Conservation (phyloP, 2,113 vertebrate species). For the Platichthys stellatus region DNA sequence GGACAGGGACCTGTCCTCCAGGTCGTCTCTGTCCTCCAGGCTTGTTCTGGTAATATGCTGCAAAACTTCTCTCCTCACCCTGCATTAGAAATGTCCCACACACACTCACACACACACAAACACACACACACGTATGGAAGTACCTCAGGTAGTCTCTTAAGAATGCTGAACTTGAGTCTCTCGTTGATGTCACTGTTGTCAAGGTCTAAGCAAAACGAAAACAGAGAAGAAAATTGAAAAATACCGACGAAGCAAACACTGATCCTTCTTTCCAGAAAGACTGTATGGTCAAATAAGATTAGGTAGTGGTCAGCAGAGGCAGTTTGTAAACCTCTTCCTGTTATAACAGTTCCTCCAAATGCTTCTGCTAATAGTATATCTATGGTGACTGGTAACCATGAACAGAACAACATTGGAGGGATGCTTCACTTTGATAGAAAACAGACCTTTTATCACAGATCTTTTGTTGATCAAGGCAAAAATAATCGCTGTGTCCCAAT, state of each 20-base stretch:
- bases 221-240: neutral
- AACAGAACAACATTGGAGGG: neutral
- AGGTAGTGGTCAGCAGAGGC: neutral
- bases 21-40: neutral
- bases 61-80: neutral
- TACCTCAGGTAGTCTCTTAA: constrained; percentile 92
- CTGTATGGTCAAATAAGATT: too few species aligned
- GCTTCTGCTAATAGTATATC: neutral
- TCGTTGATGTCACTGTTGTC: constrained; percentile 89
- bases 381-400: too few species aligned
- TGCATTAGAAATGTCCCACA: neutral
- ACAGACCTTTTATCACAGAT: neutral
- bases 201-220: constrained; percentile 82
- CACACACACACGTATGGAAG: constrained; percentile 2
- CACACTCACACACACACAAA: neutral
- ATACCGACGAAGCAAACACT: too few species aligned
- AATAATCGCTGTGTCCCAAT: too few species aligned
- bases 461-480: neutral
- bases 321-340: neutral
- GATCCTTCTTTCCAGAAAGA: too few species aligned
- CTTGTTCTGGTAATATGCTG: neutral
- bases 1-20: neutral
- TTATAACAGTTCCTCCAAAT: neutral
- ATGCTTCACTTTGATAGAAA: neutral
- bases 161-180: constrained; percentile 90